A percentile compares a stretch with the other conserved stretches of the same genome.
Evolutionary conservation across 2,797 vertebrate genomes (phyloP).

Genomic region (Monodelphis domestica): DNA sequence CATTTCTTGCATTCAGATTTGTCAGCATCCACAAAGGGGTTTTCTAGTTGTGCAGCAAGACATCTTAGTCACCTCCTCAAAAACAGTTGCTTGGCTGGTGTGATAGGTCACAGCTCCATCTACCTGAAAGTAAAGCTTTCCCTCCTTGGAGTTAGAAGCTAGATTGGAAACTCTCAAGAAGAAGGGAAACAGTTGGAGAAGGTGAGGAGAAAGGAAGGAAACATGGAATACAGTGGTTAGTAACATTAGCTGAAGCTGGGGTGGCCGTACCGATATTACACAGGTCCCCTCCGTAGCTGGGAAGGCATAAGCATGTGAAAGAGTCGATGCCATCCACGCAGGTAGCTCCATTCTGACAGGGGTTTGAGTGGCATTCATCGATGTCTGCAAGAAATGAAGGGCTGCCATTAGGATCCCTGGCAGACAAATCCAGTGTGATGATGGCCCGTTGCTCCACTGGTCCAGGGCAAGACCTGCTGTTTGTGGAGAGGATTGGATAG

Average conservation of each 20-base stretch:
- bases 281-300: conserved; percentile 97
- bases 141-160: conserved; percentile 57
- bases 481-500: conserved; percentile 49
- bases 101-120: neutral
- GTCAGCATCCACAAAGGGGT: neutral
- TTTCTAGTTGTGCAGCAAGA: neutral
- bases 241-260: conserved; percentile 94
- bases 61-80: conserved; percentile 27
- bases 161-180: neutral
- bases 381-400: conserved; percentile 97
- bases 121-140: neutral
- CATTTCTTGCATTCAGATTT: conserved; percentile 13
- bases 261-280: conserved; percentile 97
- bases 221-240: conserved; percentile 79
- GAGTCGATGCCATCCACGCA: conserved; percentile 93
- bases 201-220: conserved; percentile 6
- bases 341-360: conserved; percentile 98
- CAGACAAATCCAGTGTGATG: conserved; percentile 76
- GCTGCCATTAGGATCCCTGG: conserved; percentile 90
- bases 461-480: conserved; percentile 45
- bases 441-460: conserved; percentile 72
- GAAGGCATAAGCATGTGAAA: conserved; percentile 99
- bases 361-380: conserved; percentile 96
- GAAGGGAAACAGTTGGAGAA: neutral
- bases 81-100: conserved; percentile 7